These are phyloP conservation scores for Cyprinus carpio DNA, from an alignment of 2,113 vertebrate species.

Conservation along the genomic window DNA sequence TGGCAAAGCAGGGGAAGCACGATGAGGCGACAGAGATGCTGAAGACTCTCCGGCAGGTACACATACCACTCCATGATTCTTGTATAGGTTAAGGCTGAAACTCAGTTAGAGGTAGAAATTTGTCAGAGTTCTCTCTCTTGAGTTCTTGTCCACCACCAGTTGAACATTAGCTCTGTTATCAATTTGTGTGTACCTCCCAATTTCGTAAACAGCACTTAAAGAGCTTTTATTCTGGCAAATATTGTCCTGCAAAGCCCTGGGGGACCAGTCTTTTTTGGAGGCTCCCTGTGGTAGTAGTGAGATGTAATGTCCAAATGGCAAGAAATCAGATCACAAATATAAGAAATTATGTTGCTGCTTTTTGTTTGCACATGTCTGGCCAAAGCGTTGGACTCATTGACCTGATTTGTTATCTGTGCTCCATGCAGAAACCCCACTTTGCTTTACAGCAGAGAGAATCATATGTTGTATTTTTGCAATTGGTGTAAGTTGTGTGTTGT, in stretches of 20 bases:
- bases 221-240: too few relatives aligned
- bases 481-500: neutral
- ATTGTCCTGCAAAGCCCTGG: neutral
- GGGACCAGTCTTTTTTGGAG: neutral
- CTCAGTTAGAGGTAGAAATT: neutral
- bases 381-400: neutral
- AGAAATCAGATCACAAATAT: neutral
- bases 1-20: slow-evolving; percentile 89
- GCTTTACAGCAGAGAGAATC: neutral
- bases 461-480: neutral
- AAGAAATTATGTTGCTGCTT: neutral
- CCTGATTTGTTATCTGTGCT: neutral
- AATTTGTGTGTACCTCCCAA: neutral
- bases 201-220: neutral
- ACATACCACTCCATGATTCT: neutral
- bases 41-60: slow-evolving; percentile 91
- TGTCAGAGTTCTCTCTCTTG: neutral
- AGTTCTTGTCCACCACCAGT: neutral
- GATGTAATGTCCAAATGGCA: neutral
- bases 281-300: neutral
- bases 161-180: neutral
- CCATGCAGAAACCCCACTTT: neutral
- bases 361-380: neutral
- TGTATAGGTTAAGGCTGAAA: neutral
- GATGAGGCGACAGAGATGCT: slow-evolving; percentile 93